These are phyloP conservation scores for Drosophila teissieri DNA, from an alignment of 1,140 invertebrate species.

Conservation along the genomic window DNA sequence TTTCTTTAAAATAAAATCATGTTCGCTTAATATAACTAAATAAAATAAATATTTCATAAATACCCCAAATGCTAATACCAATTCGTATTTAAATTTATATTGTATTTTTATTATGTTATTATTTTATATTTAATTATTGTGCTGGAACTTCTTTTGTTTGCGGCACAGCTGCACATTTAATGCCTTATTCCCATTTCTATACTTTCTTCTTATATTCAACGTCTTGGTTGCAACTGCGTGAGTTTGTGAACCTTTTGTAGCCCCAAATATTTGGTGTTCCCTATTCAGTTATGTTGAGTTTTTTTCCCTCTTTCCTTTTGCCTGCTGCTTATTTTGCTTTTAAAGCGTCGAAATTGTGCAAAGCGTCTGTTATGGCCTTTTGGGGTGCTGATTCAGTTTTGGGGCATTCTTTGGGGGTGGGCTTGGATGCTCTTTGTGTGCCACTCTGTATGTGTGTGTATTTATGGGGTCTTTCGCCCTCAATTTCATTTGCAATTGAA, in stretches of 20 bases:
- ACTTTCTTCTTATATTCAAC: conserved; percentile 1
- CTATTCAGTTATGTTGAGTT: conserved; percentile 16
- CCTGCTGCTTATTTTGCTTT: conserved; percentile 24
- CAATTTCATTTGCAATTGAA: conserved; percentile 83
- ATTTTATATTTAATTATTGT: no score
- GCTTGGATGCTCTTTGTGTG: conserved; percentile 32
- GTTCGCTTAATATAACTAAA: neutral
- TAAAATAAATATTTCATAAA: neutral
- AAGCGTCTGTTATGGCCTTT: conserved; percentile 56
- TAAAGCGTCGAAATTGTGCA: conserved; percentile 63
- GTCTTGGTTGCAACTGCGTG: conserved; percentile 5
- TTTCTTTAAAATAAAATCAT: neutral
- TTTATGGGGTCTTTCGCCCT: conserved; percentile 75
- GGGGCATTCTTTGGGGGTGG: conserved; percentile 9
- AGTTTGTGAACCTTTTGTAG: neutral
- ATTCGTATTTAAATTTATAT: no score
- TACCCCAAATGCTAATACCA: no score
- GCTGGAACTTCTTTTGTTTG: neutral
- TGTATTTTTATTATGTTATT: no score
- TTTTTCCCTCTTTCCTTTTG: neutral
- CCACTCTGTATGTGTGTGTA: conserved; percentile 41
- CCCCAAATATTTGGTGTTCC: conserved; percentile 18
- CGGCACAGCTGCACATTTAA: neutral
- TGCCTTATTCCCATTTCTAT: neutral
- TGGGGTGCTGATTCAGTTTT: conserved; percentile 52